These are phyloP conservation scores for Crotophaga sulcirostris DNA, from an alignment of 2,113 vertebrate genomes.

Conservation along the genomic window DNA sequence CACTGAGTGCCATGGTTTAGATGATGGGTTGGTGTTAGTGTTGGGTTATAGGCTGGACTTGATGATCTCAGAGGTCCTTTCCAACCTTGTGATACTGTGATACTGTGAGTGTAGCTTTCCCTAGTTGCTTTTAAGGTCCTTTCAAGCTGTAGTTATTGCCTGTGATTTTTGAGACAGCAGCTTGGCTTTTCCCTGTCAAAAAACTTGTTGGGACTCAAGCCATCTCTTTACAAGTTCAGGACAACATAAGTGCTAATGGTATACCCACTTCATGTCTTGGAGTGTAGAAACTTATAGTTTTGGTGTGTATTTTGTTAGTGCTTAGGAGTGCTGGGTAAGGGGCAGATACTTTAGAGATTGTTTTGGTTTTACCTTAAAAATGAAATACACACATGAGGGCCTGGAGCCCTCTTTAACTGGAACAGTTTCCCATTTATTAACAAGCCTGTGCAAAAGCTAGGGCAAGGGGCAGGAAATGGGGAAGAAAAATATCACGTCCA, in stretches of 20 bases:
- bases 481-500: rapidly evolving
- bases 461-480: neutral
- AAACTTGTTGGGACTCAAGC: neutral
- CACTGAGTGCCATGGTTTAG: too few species aligned
- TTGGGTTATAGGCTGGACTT: too few species aligned
- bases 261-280: neutral
- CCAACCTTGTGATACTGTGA: too few species aligned
- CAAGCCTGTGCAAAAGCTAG: neutral
- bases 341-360: neutral
- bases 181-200: neutral
- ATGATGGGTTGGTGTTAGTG: too few species aligned
- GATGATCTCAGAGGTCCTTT: too few species aligned
- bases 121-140: neutral
- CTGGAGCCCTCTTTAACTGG: neutral
- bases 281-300: neutral
- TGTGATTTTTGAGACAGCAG: neutral
- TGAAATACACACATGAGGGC: neutral
- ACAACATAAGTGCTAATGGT: neutral
- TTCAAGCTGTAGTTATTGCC: neutral
- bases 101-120: neutral
- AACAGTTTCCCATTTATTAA: neutral
- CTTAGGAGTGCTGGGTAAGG: neutral
- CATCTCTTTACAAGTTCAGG: neutral
- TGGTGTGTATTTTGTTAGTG: neutral
- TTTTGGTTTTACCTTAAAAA: neutral